Percentiles rank a stretch among this genome's conserved stretches.
Conservation (phyloP, 2,797 vertebrate species). For the Urocyon cinereoargenteus region DNA sequence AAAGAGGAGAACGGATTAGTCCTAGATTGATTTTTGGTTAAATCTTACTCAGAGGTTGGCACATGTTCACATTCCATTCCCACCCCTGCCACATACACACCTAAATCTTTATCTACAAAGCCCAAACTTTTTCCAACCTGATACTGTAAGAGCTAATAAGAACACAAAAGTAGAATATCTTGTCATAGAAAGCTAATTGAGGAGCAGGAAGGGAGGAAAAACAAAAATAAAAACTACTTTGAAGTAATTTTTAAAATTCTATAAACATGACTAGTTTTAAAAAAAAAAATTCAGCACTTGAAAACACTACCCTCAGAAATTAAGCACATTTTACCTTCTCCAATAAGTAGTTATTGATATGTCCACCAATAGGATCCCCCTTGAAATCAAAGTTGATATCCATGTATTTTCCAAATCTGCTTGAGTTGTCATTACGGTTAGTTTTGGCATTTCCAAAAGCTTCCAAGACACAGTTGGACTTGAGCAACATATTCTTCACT, state of each 20-base stretch:
- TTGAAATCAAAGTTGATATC: slow-evolving; percentile 99
- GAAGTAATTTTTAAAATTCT: slow-evolving; percentile 32
- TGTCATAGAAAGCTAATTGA: slow-evolving; percentile 4
- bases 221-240: slow-evolving; percentile 1
- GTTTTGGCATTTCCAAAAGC: slow-evolving; percentile 99
- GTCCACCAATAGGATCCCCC: slow-evolving; percentile 98
- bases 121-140: neutral
- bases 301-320: neutral
- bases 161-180: neutral
- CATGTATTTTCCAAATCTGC: slow-evolving; percentile 99
- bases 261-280: neutral
- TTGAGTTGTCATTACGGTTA: slow-evolving; percentile 99
- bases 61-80: neutral
- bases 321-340: slow-evolving; percentile 93
- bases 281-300: neutral
- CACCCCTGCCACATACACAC: fast-evolving
- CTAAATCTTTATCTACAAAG: neutral
- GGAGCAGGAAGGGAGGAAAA: neutral
- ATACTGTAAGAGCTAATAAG: neutral
- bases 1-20: neutral
- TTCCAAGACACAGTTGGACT: slow-evolving; percentile 99
- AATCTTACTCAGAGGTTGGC: neutral
- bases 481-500: slow-evolving; percentile 98
- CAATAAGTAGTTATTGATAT: slow-evolving; percentile 98
- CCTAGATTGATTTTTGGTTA: neutral